phyloP scores from a whole-genome alignment of 2,797 vertebrate genomes.

The Hydrolagus colliei region DNA sequence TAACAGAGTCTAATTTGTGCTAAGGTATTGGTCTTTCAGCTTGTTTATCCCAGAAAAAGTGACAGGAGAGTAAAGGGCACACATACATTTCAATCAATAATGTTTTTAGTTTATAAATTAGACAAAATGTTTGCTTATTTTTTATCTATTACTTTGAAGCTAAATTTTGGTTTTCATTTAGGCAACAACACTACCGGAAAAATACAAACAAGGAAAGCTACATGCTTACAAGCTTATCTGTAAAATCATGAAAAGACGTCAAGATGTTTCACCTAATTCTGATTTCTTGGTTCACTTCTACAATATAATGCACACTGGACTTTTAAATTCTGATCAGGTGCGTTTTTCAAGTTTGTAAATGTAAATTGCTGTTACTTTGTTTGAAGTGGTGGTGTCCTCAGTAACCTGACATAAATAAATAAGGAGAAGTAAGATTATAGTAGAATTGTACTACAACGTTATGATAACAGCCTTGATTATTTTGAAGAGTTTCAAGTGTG shows the following conservation, averaged over 20 bases:
- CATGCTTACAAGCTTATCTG: conserved; percentile 98
- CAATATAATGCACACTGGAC: conserved; percentile 97
- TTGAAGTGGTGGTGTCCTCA: background rate
- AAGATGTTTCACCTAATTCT: conserved; percentile 92
- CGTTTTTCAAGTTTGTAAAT: conserved; percentile 23
- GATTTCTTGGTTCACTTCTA: conserved; percentile 98
- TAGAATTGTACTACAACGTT: background rate
- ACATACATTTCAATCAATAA: background rate
- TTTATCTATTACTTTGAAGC: background rate
- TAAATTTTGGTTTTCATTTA: conserved; percentile 43
- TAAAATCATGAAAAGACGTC: conserved; percentile 96
- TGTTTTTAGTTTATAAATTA: background rate
- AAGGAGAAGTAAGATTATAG: background rate
- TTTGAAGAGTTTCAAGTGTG: background rate
- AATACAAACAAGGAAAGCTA: conserved; percentile 96
- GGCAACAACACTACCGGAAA: conserved; percentile 94
- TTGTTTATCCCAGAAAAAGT: no score
- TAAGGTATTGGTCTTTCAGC: no score
- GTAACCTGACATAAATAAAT: background rate
- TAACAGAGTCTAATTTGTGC: no score
- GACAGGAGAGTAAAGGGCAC: no score
- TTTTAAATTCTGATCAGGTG: conserved; percentile 94
- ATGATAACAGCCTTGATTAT: background rate
- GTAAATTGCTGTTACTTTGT: background rate
- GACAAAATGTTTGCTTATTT: background rate